Conservation (phyloP, 2,113 vertebrate genomes). For the Trinectes maculatus region DNA sequence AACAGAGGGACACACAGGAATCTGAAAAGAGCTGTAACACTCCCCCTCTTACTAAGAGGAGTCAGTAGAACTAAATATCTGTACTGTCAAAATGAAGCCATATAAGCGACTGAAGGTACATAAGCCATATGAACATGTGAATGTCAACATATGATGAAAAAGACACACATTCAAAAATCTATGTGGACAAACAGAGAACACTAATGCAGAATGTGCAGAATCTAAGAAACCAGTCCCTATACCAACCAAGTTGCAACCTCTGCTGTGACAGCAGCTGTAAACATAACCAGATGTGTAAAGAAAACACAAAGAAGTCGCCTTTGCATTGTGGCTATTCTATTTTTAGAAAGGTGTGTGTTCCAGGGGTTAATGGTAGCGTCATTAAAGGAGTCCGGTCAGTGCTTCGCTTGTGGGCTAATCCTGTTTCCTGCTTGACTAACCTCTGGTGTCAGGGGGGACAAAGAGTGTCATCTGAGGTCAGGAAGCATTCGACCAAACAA, state of each 20-base stretch:
- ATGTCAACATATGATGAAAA: no score
- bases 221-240: slow-evolving; percentile 13
- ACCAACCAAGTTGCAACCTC: background rate
- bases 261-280: slow-evolving; percentile 55
- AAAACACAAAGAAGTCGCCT: slow-evolving; percentile 74
- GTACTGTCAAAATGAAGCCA: background rate
- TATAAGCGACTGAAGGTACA: no score
- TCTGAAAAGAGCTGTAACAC: background rate
- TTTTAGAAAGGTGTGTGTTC: slow-evolving; percentile 85
- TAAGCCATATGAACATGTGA: no score
- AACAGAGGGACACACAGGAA: background rate
- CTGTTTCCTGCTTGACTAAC: slow-evolving; percentile 94
- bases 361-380: slow-evolving; percentile 91
- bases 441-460: slow-evolving; percentile 93
- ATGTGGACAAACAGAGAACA: background rate
- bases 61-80: no score
- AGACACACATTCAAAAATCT: background rate
- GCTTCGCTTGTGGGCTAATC: slow-evolving; percentile 81
- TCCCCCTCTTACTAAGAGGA: background rate
- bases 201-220: background rate
- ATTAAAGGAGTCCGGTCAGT: slow-evolving; percentile 89
- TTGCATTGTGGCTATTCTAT: slow-evolving; percentile 86
- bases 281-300: slow-evolving; percentile 79
- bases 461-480: slow-evolving; percentile 81
- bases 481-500: slow-evolving; percentile 87